phyloP scores from a whole-genome alignment of 2,888 invertebrate species.

The Anarsia innoxiella region DNA sequence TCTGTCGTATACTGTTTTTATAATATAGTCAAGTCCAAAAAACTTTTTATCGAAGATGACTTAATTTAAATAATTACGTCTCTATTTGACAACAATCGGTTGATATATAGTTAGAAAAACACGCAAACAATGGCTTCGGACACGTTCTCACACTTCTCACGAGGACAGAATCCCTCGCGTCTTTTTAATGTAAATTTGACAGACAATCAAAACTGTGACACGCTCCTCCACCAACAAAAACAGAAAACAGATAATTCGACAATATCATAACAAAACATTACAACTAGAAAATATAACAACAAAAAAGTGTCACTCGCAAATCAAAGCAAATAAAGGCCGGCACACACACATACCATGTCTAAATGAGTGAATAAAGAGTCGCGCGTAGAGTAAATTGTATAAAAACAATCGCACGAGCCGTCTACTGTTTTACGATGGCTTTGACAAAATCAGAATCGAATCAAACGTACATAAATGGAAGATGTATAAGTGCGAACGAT shows the following conservation, averaged over 20 bases:
- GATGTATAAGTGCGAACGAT: constrained; percentile 39
- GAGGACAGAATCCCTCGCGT: constrained; percentile 34
- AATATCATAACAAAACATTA: constrained; percentile 54
- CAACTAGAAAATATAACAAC: constrained; percentile 39
- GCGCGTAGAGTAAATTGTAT: constrained; percentile 56
- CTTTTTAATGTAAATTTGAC: constrained; percentile 68
- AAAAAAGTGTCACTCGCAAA: constrained; percentile 66
- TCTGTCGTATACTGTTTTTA: no score
- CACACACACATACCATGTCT: constrained; percentile 42
- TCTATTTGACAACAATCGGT: constrained; percentile 6
- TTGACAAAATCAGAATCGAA: constrained; percentile 69
- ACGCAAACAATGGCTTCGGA: constrained; percentile 19
- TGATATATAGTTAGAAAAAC: not conserved
- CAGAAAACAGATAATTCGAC: constrained; percentile 47
- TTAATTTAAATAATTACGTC: constrained; percentile 6
- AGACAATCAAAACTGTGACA: constrained; percentile 64
- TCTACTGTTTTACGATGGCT: constrained; percentile 66
- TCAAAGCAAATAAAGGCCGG: constrained; percentile 61
- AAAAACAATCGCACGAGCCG: constrained; percentile 65
- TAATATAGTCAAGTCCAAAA: no score
- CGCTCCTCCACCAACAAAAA: constrained; percentile 43
- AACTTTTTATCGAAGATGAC: not conserved
- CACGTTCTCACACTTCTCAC: constrained; percentile 66
- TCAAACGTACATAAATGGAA: constrained; percentile 68
- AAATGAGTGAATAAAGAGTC: constrained; percentile 52